Evolutionary conservation across 2,888 invertebrate species (phyloP), one percentile per base, ranked within the genome.

Genomic region (Adelphocoris suturalis): DNA sequence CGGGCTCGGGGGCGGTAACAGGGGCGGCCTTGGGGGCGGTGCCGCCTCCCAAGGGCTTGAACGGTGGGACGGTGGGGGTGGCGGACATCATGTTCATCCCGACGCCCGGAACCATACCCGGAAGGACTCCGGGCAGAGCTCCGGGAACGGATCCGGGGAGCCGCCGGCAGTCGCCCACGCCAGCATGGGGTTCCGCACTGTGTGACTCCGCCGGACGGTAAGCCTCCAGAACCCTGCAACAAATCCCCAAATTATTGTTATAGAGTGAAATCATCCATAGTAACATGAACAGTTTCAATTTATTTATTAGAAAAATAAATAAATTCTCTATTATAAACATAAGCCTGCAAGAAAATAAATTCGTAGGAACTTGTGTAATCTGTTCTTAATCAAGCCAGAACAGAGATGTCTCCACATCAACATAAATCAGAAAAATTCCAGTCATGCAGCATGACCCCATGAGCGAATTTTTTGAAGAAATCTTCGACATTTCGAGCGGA

Each of bases 51-150:
- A 94, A 93, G 0, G 97, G 97, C 92, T 95, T 96, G 93, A 97
- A 97, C 0, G 97, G 96, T 52, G 97, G 97, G 12, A 97, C 95
- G 12, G 95, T 95, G 23, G 85, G 78, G 47, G 55, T 47, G 19
- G 86, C 78, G 19, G 86, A 28, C 93, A 95, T 86, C 78, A 78
- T 28, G 27, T 86, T 81, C 75, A 75, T 76, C 14, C 89, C 80
- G 37, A 91, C 89, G 55, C 91, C 89, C 28, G 91, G 89, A 4
- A 89, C 61, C 94, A 93, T 94, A 94, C 94, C 93, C 93, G 94
- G 75, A 13, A 90, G 28, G 27, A 90, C 91, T 5, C 91, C 89
- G 12, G 91, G 90, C 0, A 82, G 75, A 48, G 90, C 87, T 14
- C 87, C 90, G 0, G 87, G 87, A 13, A 88, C 68, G 11, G 86